phyloP scores from a whole-genome alignment of 2,888 invertebrate genomes.

The Embidobia sp. region DNA sequence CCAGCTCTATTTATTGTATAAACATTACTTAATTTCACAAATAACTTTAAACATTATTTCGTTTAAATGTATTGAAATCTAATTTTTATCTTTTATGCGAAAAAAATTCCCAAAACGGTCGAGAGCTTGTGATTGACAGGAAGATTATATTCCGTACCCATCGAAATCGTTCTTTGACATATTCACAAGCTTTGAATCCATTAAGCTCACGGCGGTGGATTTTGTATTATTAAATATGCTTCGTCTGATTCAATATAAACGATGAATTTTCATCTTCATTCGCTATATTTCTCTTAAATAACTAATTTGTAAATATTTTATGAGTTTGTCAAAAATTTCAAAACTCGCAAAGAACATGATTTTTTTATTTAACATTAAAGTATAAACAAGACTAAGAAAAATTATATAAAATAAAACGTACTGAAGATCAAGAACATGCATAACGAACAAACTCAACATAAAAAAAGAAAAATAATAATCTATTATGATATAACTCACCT shows the following conservation, averaged over 20 bases:
- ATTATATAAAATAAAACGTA: no score
- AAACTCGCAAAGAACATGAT: no score
- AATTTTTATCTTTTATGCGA: constrained; percentile 12
- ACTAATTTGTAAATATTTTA: no score
- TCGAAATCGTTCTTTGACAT: constrained; percentile 29
- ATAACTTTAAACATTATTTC: no score
- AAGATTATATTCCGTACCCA: constrained; percentile 23
- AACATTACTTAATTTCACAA: no score
- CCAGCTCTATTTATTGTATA: no score
- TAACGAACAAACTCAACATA: neutral
- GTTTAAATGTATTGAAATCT: no score
- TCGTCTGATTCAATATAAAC: constrained; percentile 13
- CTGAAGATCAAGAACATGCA: neutral
- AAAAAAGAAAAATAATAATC: constrained; percentile 12
- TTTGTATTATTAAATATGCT: constrained; percentile 19
- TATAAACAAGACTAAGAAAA: no score
- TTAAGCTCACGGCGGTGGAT: constrained; percentile 27
- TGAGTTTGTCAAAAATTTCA: no score
- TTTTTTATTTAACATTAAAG: no score
- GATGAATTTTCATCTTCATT: constrained; percentile 11
- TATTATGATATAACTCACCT: constrained; percentile 71
- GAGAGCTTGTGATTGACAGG: constrained; percentile 26
- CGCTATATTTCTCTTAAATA: neutral
- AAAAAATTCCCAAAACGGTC: no score
- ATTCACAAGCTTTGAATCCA: constrained; percentile 29